Evolutionary conservation across 1,140 invertebrate species (phyloP), one percentile per base, ranked within the genome.

Genomic region (Trialeurodes vaporariorum): DNA sequence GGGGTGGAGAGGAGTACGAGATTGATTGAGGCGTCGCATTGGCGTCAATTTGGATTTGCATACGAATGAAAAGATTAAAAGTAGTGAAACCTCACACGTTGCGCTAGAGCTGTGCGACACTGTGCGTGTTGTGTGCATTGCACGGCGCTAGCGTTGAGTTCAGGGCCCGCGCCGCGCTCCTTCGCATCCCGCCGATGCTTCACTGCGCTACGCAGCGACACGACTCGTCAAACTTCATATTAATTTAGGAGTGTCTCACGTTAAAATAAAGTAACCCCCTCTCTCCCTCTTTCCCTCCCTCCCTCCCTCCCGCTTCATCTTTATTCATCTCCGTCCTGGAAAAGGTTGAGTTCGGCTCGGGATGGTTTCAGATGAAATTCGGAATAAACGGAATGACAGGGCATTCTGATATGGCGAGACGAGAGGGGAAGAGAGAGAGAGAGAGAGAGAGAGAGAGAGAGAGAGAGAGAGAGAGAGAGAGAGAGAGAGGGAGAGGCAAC

Each of bases 11-110:
- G 34, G 34, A 5, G n/a, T n/a, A n/a, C n/a, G n/a, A n/a, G 34
- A 17, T 49, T 49, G 34, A 49, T 5, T 49, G 34, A 49, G 17
- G 34, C 34, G 34, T 49, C 34, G 34, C 34, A 49, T 49, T 49
- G 34, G 34, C 34, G 34, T 49, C 34, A 49, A 49, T 49, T 49
- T 49, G 17, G 34, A 49, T 49, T 49, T 49, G 34, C 34, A 49
- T 49, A 49, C 34, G 34, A 49, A 49, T 49, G 34, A 49, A 49
- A 49, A 49, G 34, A 49, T 49, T 49, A 49, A 49, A 49, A 49
- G 34, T 49, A 49, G 34, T 49, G 34, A 49, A 49, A 49, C 34
- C 34, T 49, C 34, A 17, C 34, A 49, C 5, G 5, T 49, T 17
- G 34, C 34, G 17, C 34, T 5, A n/a, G n/a, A n/a, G n/a, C n/a